phyloP scores from a whole-genome alignment of 2,888 invertebrate species.

The Odontocerum albicorne region DNA sequence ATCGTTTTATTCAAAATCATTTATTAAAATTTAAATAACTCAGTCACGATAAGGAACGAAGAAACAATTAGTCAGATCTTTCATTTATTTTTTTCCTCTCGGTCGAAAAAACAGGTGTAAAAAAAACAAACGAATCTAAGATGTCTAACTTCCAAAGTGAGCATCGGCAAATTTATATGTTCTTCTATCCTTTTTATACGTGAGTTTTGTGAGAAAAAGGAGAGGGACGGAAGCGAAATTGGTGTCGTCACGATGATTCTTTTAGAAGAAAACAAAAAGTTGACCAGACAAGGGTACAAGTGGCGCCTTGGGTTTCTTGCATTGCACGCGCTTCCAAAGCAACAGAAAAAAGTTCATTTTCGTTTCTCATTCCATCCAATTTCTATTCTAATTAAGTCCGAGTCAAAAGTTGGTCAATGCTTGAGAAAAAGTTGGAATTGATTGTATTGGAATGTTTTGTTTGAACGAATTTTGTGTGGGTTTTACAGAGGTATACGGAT shows the following conservation, averaged over 20 bases:
- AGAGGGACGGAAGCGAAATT: slow-evolving; percentile 6
- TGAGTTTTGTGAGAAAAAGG: slow-evolving; percentile 1
- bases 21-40: slow-evolving; percentile 19
- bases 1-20: slow-evolving; percentile 9
- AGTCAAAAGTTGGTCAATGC: background rate
- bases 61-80: slow-evolving; percentile 27
- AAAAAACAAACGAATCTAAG: slow-evolving; percentile 11
- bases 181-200: background rate
- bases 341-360: slow-evolving; percentile 21
- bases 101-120: slow-evolving; percentile 23
- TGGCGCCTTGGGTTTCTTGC: slow-evolving; percentile 20
- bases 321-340: slow-evolving; percentile 20
- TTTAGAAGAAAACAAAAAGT: background rate
- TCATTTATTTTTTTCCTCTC: slow-evolving; percentile 21
- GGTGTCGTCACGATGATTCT: background rate
- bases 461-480: no score
- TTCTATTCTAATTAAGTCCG: slow-evolving; percentile 26
- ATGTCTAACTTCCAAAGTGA: background rate
- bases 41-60: slow-evolving; percentile 25
- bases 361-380: slow-evolving; percentile 26
- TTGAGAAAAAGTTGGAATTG: background rate
- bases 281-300: background rate
- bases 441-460: no score
- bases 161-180: background rate
- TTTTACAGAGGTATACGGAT: no score